A percentile compares a stretch with the other conserved stretches of the same genome.
phyloP scores from a whole-genome alignment of 1,140 invertebrate species.

The Nasonia vitripennis region DNA sequence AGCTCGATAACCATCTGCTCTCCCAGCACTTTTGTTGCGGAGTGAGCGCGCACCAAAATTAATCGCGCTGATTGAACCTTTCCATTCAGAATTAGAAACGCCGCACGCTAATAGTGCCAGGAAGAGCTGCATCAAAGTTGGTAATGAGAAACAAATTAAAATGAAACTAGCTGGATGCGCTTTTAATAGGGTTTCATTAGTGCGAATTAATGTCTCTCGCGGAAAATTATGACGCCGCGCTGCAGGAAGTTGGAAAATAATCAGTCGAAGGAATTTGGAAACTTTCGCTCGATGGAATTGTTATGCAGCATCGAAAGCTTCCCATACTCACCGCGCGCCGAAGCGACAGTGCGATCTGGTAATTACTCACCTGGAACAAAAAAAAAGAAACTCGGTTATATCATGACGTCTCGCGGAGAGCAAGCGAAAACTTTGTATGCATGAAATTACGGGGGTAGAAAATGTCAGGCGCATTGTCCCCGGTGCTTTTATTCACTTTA shows the following conservation, averaged over 20 bases:
- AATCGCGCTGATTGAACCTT: too few species aligned
- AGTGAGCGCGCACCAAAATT: too few species aligned
- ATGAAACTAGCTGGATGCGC: constrained; percentile 5
- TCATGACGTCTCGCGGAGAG: too few species aligned
- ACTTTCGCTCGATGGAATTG: too few species aligned
- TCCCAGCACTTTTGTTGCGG: too few species aligned
- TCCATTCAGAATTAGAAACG: too few species aligned
- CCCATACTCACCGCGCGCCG: neutral
- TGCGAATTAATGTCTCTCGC: constrained; percentile 29
- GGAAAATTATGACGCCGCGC: neutral
- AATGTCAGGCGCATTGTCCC: neutral
- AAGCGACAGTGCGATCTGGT: neutral
- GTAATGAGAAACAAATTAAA: constrained; percentile 12
- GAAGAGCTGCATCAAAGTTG: neutral
- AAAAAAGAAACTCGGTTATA: neutral
- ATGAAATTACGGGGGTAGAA: neutral
- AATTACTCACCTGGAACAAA: constrained; percentile 34
- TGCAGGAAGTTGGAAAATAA: neutral
- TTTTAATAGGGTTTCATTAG: constrained; percentile 22
- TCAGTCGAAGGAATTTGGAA: neutral
- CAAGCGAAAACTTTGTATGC: too few species aligned
- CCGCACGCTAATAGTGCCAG: too few species aligned
- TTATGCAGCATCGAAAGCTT: too few species aligned
- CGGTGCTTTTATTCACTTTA: neutral
- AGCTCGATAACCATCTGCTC: too few species aligned